Evolutionary conservation across 2,888 invertebrate species (phyloP).

Genomic region (Leptinotarsa peninsularis): DNA sequence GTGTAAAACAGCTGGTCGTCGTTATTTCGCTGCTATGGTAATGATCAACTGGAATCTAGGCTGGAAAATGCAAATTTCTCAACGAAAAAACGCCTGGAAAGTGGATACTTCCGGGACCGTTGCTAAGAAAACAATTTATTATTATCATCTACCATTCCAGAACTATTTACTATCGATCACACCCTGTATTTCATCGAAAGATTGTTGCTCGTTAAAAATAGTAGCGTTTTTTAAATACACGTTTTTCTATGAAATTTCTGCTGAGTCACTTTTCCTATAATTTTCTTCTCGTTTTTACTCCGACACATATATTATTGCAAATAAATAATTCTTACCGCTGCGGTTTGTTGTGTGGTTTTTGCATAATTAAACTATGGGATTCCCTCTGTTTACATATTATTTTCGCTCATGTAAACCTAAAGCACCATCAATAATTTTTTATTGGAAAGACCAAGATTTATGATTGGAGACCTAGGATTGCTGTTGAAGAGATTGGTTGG

Average conservation of each 20-base stretch:
- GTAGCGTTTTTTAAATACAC: too few species aligned
- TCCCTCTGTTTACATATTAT: slow-evolving; percentile 9
- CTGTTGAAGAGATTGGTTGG: background rate
- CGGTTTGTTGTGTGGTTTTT: background rate
- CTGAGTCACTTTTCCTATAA: background rate
- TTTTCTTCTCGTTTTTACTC: background rate
- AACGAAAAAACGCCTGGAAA: too few species aligned
- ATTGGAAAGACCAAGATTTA: background rate
- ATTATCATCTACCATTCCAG: too few species aligned
- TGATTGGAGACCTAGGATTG: background rate
- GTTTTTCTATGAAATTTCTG: background rate
- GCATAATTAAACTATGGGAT: background rate
- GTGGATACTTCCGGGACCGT: too few species aligned
- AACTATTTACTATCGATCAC: too few species aligned
- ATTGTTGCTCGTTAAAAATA: background rate
- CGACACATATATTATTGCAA: background rate
- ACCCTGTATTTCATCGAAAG: too few species aligned
- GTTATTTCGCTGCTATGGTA: too few species aligned
- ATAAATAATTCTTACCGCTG: background rate
- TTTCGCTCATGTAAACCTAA: background rate
- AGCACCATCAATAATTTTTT: background rate
- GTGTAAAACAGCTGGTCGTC: too few species aligned
- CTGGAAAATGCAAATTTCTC: too few species aligned
- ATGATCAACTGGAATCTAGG: too few species aligned
- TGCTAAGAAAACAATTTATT: too few species aligned